Evolutionary conservation across 2,797 vertebrate species (phyloP).

Genomic region (Manis javanica): DNA sequence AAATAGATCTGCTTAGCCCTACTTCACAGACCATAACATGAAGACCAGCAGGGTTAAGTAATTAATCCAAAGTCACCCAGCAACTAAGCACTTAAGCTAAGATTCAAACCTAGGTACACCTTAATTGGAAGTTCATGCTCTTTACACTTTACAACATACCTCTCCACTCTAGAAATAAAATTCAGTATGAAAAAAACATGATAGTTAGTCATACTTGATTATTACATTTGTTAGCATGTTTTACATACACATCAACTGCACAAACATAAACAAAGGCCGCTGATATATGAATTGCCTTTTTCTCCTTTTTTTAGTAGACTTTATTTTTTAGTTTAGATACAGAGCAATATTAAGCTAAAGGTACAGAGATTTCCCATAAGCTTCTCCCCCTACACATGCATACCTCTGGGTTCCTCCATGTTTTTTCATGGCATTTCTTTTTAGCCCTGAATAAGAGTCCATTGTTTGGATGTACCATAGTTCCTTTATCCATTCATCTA

Average conservation of each 20-base stretch:
- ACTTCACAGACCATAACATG: not conserved
- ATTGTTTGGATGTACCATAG: not conserved
- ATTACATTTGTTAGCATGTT: not conserved
- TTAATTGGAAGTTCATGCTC: not conserved
- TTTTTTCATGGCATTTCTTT: not conserved
- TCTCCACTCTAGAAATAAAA: not conserved
- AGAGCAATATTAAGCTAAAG: not conserved
- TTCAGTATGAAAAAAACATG: not conserved
- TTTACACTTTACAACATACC: not conserved
- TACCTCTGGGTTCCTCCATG: not conserved
- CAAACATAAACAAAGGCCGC: not conserved
- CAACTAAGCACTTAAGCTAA: not conserved
- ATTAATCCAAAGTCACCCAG: not conserved
- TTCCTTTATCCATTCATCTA: not conserved
- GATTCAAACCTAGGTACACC: not conserved
- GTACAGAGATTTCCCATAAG: not conserved
- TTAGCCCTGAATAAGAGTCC: not conserved
- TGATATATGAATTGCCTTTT: not conserved
- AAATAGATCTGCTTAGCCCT: not conserved
- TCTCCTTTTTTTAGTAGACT: not conserved
- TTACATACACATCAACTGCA: not conserved
- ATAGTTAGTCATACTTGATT: not conserved
- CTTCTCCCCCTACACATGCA: not conserved
- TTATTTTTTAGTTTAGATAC: not conserved
- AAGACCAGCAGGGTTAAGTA: not conserved